Percentiles rank a stretch among this genome's conserved stretches.
These are phyloP conservation scores for Notechis scutatus DNA, from an alignment of 2,113 vertebrate species.

Conservation along the genomic window DNA sequence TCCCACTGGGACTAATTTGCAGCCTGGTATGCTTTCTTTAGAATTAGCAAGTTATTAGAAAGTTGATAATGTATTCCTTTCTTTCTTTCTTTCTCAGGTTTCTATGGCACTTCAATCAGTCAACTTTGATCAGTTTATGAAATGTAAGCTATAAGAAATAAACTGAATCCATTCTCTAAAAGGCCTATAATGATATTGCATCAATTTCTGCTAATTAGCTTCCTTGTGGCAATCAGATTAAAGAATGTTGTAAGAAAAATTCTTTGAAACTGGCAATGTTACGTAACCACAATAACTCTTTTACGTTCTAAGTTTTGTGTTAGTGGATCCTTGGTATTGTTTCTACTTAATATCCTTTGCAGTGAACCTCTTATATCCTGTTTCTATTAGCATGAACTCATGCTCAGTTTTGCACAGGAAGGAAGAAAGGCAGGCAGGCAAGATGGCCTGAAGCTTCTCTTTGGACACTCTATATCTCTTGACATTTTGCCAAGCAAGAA, in stretches of 20 bases:
- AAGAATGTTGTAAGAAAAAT: background rate
- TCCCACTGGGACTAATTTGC: conserved; percentile 20
- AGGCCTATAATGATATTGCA: background rate
- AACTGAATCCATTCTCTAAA: background rate
- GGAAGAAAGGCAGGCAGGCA: background rate
- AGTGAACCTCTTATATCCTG: background rate
- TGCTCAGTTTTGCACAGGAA: background rate
- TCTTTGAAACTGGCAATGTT: background rate
- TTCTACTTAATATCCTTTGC: background rate
- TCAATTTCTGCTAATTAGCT: background rate
- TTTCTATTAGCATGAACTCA: background rate
- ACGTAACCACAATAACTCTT: background rate
- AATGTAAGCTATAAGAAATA: background rate
- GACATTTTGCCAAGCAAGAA: background rate
- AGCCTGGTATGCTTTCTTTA: conserved; percentile 11
- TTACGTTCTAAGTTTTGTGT: background rate
- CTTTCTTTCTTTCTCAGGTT: background rate
- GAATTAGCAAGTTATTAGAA: background rate
- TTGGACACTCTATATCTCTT: background rate
- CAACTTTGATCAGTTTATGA: background rate
- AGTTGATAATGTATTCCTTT: background rate
- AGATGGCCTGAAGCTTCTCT: background rate
- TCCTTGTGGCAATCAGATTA: background rate
- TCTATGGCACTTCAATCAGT: background rate
- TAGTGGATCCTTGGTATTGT: background rate